These are phyloP conservation scores for Latrodectus geometricus DNA, from an alignment of 1,140 invertebrate species.

Conservation along the genomic window DNA sequence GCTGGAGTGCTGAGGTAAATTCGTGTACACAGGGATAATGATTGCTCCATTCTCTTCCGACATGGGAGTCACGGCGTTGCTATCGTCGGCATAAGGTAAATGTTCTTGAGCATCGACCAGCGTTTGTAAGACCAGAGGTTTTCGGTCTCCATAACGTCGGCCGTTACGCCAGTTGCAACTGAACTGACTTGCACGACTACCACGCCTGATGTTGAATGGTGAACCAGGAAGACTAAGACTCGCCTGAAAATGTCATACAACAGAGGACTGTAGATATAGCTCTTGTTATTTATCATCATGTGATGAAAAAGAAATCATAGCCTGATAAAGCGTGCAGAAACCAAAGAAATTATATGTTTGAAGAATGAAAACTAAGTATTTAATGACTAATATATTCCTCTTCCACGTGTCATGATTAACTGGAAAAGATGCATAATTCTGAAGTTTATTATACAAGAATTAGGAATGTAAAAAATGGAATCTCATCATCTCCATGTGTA, in stretches of 20 bases:
- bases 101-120: conserved; percentile 96
- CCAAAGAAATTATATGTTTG: too few relatives aligned
- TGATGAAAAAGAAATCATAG: too few relatives aligned
- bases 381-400: too few relatives aligned
- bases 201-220: conserved; percentile 90
- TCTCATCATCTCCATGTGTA: too few relatives aligned
- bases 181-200: conserved; percentile 90
- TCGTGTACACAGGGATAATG: conserved; percentile 84
- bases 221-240: conserved; percentile 96
- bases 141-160: conserved; percentile 82
- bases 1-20: conserved; percentile 82
- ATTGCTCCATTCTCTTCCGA: conserved; percentile 97
- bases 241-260: conserved; percentile 76
- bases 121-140: conserved; percentile 92
- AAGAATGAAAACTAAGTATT: too few relatives aligned
- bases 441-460: too few relatives aligned
- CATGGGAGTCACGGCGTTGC: conserved; percentile 97
- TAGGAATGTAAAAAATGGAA: too few relatives aligned
- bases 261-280: neutral
- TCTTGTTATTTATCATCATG: neutral
- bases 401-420: too few relatives aligned
- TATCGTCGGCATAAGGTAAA: conserved; percentile 96
- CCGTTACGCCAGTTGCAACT: conserved; percentile 79
- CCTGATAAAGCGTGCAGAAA: too few relatives aligned
- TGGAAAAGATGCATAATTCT: too few relatives aligned